Percentiles rank a stretch among this genome's conserved stretches.
Conservation (phyloP, 2,797 vertebrate species). For the Chloroceryle inda region DNA sequence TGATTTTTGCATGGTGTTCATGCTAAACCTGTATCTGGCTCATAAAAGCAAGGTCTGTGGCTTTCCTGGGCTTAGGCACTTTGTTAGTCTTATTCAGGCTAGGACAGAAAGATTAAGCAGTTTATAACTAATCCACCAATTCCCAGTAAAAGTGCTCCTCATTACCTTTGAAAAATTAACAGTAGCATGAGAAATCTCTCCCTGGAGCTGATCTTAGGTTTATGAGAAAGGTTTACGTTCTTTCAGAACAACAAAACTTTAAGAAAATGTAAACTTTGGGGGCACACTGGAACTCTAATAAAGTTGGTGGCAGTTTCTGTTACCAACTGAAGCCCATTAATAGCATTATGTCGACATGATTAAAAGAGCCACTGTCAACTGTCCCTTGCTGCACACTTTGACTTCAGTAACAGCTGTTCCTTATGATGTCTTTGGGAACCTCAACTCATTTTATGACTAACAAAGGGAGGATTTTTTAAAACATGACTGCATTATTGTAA, state of each 20-base stretch:
- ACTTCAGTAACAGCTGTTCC: neutral
- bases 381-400: neutral
- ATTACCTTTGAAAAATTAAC: neutral
- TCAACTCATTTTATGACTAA: constrained; percentile 21
- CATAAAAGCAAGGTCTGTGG: fast-evolving
- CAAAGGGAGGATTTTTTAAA: neutral
- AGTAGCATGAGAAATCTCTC: neutral
- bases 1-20: neutral
- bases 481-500: neutral
- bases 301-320: neutral
- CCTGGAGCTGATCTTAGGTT: neutral
- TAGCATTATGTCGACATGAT: neutral
- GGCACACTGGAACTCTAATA: neutral
- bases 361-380: neutral
- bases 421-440: neutral
- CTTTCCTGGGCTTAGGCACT: neutral
- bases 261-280: neutral
- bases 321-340: neutral
- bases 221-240: neutral
- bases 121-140: neutral
- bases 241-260: neutral
- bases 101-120: neutral
- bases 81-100: neutral
- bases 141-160: neutral
- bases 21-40: neutral